Evolutionary conservation across 2,888 invertebrate genomes (phyloP), one percentile per base, ranked within the genome.

Genomic region (Homarus gammarus): DNA sequence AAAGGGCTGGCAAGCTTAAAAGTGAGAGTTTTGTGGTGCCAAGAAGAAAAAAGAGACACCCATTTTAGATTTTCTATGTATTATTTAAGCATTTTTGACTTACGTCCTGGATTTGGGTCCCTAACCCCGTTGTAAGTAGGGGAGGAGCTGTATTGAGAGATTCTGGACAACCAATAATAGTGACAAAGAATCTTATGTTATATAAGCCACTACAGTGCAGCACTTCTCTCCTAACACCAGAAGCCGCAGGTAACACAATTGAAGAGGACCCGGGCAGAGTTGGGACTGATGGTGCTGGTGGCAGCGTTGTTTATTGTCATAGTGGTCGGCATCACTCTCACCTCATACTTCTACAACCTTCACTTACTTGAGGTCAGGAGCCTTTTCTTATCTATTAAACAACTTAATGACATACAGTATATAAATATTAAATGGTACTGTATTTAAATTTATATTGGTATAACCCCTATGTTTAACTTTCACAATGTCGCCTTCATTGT

Each of bases 301-400:
- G 75, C 44, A 44, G 75, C 86, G 49, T 56, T 91, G 61, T 84
- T 91, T 33, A 70, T 90, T 12, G 27, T 89, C 31, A 90, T 91
- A n/a, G 83, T 88, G n/a, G 70, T 81, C n/a, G 84, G 88, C 10
- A 88, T 91, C 27, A 73, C 90, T 6, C 88, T 90, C 72, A 89
- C 85, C 56, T 73, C 84, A 5, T 90, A 91, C 84, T 91, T 85
- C 73, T 91, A 91, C 70, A 83, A 91, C 36, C 83, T 91, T 38
- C 90, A 91, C 51, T 68, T 91, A 38, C 75, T 88, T n/a, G 88
- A 90, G 85, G 91, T 91, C 38, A 90, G 87, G 27, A 64, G 1
- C 3, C 27, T 64, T 27, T 56, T 3, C 0, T 44, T 44, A 44
- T n/a, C n/a, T n/a, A n/a, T n/a, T n/a, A 22, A 15, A 56, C 22